Conservation (phyloP, 35 echinoderm and acorn worm genomes). For the Amphiura filiformis region DNA sequence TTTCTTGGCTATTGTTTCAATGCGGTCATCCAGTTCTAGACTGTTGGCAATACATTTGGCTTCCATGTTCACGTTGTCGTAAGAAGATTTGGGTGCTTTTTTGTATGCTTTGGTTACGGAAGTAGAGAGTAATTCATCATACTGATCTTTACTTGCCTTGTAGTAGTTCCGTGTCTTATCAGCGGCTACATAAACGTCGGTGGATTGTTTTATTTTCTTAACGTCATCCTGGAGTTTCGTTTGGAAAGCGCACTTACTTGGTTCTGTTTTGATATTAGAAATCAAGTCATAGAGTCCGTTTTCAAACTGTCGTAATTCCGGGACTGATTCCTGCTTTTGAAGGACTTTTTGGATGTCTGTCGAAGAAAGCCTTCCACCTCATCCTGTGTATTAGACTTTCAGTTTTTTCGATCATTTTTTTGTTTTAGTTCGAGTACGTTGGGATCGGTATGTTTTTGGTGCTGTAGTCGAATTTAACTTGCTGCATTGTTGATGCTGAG, state of each 20-base stretch:
- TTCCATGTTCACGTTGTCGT: not conserved
- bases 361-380: not conserved
- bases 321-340: not conserved
- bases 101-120: not conserved
- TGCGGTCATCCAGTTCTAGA: not conserved
- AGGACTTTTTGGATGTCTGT: not conserved
- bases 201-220: not conserved
- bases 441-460: too few relatives aligned
- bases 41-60: not conserved
- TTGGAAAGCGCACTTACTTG: not conserved
- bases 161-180: not conserved
- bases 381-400: too few relatives aligned
- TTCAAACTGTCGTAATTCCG: not conserved
- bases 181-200: not conserved
- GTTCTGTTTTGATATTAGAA: constrained; percentile 1
- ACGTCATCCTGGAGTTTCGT: not conserved
- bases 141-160: not conserved
- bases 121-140: not conserved
- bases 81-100: not conserved
- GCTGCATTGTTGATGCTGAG: too few relatives aligned
- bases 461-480: too few relatives aligned
- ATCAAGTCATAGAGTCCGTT: not conserved
- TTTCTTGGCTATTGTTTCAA: not conserved
- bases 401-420: too few relatives aligned
- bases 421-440: too few relatives aligned